Percentiles rank a stretch among this genome's conserved stretches.
phyloP scores from a whole-genome alignment of 2,113 vertebrate species.

The Lipophrys pholis region DNA sequence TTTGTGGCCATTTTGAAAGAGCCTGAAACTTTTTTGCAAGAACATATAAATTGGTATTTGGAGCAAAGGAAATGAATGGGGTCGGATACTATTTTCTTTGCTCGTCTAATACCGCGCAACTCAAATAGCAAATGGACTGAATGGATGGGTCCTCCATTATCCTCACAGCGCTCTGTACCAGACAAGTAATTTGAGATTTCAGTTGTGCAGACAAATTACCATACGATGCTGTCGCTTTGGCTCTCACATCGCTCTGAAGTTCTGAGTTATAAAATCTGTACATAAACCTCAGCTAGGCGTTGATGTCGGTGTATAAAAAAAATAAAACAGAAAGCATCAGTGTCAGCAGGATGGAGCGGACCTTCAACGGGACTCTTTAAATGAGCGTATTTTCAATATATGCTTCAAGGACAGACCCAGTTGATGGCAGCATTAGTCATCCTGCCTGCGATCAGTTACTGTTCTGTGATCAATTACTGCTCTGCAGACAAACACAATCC shows the following conservation, averaged over 20 bases:
- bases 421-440: constrained; percentile 27
- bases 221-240: constrained; percentile 11
- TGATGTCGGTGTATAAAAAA: constrained; percentile 5
- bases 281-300: neutral
- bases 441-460: constrained; percentile 26
- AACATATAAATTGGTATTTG: constrained; percentile 18
- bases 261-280: constrained; percentile 15
- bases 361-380: constrained; percentile 25
- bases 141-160: constrained; percentile 7
- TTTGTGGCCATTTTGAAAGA: neutral
- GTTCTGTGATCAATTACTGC: constrained; percentile 6
- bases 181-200: constrained; percentile 19
- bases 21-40: neutral
- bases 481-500: constrained; percentile 29
- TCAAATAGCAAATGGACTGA: constrained; percentile 26
- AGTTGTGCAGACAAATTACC: constrained; percentile 20
- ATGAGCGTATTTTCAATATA: constrained; percentile 41
- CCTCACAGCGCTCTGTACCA: constrained; percentile 10
- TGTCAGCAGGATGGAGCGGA: constrained; percentile 18
- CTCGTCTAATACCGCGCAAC: constrained; percentile 11
- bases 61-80: constrained; percentile 13
- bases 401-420: constrained; percentile 14
- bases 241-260: neutral
- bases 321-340: neutral
- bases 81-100: constrained; percentile 22